Base-by-base conservation (phyloP, 2,113 vertebrate genomes). In the Ptilorrhoa leucosticta region DNA sequence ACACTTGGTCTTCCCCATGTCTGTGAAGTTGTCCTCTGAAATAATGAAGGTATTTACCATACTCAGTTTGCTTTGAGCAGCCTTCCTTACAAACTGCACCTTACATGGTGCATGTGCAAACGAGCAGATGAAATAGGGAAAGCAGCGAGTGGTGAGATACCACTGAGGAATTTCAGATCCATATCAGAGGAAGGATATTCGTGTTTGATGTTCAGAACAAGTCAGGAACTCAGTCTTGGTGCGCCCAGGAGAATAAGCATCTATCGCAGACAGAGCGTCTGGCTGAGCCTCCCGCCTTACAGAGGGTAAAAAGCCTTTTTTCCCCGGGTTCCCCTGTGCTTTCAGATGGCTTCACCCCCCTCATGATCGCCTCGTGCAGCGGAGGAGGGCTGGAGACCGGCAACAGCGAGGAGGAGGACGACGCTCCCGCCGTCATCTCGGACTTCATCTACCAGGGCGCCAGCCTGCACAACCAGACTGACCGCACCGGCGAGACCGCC, bases 381-480 rank as follows among this genome's bases (percentile, higher is more conserved):
- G 99, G 99, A 5, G 99, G 99, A 53, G 99, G 99, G 60, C 97
- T 99, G 68, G 99, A 99, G 95, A 99, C 99, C 0, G 99, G 99
- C 83, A 99, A 99, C 85, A 99, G 99, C 0, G 99, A 99, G 90
- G 99, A 99, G 78, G 99, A 99, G 42, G 99, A 99, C 26, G 99
- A 99, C 2, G 98, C 99, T 1, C 99, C 99, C 0, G 99, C 99
- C 0, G 99, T 99, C 94, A 99, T 99, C 96, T 99, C 99, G 0
- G 99, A 99, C 95, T 99, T 99, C 97, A 99, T 99, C 93, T 99
- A 99, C 95, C 99, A 99, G 95, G 99, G 99, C 0, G 99, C 99
- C 92, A 99, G 98, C 75, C 96, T 99, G n/a, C 99, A 99, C 98
- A 99, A 98, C 96, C 99, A 99, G 97, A 99, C 99, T 0, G 99